Evolutionary conservation across 2,888 invertebrate genomes (phyloP).

Genomic region (Drosophila anomelani): DNA sequence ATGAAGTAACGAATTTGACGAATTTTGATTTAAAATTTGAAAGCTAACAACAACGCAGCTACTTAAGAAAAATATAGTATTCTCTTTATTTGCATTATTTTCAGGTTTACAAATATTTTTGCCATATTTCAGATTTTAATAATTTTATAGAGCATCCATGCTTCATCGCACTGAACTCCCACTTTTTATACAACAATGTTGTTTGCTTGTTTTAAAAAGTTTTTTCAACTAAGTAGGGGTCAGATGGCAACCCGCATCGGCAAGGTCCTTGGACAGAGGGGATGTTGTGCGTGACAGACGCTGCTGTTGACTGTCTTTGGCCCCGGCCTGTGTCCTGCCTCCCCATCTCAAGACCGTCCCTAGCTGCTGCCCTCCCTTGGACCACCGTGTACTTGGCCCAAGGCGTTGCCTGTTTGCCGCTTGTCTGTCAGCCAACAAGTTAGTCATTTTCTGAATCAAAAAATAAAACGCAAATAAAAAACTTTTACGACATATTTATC

Average conservation of each 20-base stretch:
- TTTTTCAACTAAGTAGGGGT: conserved; percentile 45
- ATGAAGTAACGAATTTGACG: rapidly evolving
- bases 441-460: conserved; percentile 79
- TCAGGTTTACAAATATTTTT: too few relatives aligned
- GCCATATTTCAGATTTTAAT: background rate
- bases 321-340: conserved; percentile 8
- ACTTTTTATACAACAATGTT: conserved; percentile 5
- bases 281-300: conserved; percentile 69
- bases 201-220: conserved; percentile 39
- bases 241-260: conserved; percentile 57
- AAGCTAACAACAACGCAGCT: background rate
- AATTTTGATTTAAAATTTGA: background rate
- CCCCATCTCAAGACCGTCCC: background rate
- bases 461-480: conserved; percentile 80
- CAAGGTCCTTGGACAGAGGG: conserved; percentile 38
- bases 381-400: conserved; percentile 24
- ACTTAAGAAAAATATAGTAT: background rate
- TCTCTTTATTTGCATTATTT: background rate
- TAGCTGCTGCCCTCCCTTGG: background rate
- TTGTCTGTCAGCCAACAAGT: conserved; percentile 71
- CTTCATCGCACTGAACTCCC: background rate
- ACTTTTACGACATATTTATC: conserved; percentile 81
- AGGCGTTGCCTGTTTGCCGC: conserved; percentile 49
- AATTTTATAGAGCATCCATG: conserved; percentile 11
- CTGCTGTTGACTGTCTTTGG: conserved; percentile 55